Percentiles rank a stretch among this genome's conserved stretches.
Conservation (phyloP, 1,140 invertebrate species). For the Aphidius ervi region DNA sequence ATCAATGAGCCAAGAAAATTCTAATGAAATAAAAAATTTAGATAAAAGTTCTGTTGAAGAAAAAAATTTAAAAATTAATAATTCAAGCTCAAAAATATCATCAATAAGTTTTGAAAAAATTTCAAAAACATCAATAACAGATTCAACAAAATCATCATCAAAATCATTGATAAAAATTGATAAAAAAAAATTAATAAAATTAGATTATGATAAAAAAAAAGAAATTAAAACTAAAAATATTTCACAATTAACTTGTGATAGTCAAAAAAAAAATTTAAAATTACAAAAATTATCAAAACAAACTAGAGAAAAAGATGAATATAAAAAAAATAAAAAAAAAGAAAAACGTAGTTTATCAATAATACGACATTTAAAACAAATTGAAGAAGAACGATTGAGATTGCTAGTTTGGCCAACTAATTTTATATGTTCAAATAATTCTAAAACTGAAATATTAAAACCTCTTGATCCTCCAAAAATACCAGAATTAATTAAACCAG, state of each 20-base stretch:
- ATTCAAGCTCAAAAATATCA: no score
- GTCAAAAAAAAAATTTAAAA: background rate
- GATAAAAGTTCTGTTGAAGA: background rate
- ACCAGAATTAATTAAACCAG: conserved; percentile 27
- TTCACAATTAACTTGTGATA: no score
- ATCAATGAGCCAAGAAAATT: background rate
- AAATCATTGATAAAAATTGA: no score
- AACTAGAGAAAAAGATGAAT: background rate
- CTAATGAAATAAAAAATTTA: no score
- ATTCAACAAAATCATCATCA: no score
- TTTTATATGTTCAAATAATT: conserved; percentile 14
- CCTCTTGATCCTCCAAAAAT: conserved; percentile 41
- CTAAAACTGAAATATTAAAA: conserved; percentile 21
- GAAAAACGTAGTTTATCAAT: conserved; percentile 26
- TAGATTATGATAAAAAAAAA: no score
- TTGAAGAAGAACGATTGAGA: conserved; percentile 23
- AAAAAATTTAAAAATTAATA: no score
- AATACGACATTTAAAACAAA: conserved; percentile 27
- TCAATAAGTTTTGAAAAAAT: no score
- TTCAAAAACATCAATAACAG: no score
- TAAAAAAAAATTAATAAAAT: no score
- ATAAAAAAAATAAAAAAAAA: conserved; percentile 3
- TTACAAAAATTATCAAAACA: background rate
- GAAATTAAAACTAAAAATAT: no score
- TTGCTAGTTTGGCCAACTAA: conserved; percentile 8